Percentiles rank a stretch among this genome's conserved stretches.
These are phyloP conservation scores for Orthosia gothica DNA, from an alignment of 2,888 invertebrate species.

Conservation along the genomic window DNA sequence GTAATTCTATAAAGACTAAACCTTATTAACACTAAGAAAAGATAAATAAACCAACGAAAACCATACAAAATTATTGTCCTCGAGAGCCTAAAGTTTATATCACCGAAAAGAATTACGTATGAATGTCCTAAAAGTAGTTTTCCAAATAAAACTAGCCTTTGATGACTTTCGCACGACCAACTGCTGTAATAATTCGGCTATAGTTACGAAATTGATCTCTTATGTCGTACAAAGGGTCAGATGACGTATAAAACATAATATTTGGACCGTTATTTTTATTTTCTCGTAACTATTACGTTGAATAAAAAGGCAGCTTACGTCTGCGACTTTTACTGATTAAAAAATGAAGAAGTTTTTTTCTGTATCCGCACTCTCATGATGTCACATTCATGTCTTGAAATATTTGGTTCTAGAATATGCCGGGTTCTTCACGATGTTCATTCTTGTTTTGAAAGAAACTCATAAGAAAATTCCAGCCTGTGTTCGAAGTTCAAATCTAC, in stretches of 20 bases:
- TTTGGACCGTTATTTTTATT: conserved; percentile 28
- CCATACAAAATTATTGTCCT: not conserved
- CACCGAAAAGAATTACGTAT: conserved; percentile 27
- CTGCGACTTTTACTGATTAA: no score
- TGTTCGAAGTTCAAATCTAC: no score
- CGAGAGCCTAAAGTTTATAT: not conserved
- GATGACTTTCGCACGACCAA: conserved; percentile 30
- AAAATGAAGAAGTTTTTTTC: no score
- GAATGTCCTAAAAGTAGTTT: conserved; percentile 30
- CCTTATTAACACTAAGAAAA: no score
- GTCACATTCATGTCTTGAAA: no score
- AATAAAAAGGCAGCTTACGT: conserved; percentile 10
- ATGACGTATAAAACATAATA: conserved; percentile 46
- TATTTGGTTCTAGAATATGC: no score
- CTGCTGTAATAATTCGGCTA: conserved; percentile 22
- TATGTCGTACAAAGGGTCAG: conserved; percentile 25
- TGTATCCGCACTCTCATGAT: no score
- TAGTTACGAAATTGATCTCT: conserved; percentile 44
- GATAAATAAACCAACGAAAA: no score
- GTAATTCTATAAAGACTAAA: no score
- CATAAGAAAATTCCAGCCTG: no score
- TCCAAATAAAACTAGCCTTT: conserved; percentile 9
- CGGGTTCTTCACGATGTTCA: no score
- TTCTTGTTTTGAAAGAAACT: no score
- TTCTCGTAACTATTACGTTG: conserved; percentile 25